Percentiles rank a stretch among this genome's conserved stretches.
phyloP scores from a whole-genome alignment of 1,140 invertebrate genomes.

The Artemia franciscana region DNA sequence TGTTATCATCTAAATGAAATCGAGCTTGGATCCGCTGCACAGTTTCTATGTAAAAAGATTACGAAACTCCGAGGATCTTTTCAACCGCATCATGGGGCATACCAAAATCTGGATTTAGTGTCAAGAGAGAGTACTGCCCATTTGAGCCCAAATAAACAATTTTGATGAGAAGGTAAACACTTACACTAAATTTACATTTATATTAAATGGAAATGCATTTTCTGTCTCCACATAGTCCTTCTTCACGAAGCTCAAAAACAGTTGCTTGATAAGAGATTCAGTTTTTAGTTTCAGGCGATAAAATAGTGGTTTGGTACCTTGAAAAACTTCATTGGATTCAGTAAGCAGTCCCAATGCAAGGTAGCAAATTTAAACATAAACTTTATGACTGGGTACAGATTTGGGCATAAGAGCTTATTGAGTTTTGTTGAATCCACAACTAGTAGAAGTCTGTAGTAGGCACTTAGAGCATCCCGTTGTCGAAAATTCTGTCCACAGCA shows the following conservation, averaged over 20 bases:
- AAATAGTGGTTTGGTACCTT: conserved; percentile 15
- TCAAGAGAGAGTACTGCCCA: too few species aligned
- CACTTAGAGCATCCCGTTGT: conserved; percentile 16
- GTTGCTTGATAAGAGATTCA: conserved; percentile 8
- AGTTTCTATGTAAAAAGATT: too few species aligned
- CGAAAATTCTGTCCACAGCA: conserved; percentile 17
- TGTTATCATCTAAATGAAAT: not conserved
- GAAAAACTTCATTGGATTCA: conserved; percentile 18
- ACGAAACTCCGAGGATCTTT: too few species aligned
- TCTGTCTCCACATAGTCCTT: conserved; percentile 10
- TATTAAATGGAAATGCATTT: not conserved
- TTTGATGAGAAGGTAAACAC: not conserved
- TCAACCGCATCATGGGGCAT: not conserved
- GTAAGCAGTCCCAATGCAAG: conserved; percentile 14
- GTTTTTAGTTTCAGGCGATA: conserved; percentile 13
- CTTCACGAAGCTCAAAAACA: conserved; percentile 10
- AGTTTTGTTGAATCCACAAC: conserved; percentile 18
- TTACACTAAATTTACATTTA: not conserved
- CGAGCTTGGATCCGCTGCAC: not conserved
- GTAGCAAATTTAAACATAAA: conserved; percentile 18
- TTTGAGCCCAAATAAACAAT: not conserved
- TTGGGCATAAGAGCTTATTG: conserved; percentile 16
- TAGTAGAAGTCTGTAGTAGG: too few species aligned
- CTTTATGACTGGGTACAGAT: conserved; percentile 16
- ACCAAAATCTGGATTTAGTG: too few species aligned